These are phyloP conservation scores for Leptarthrus brevirostris DNA, from an alignment of 2,888 invertebrate genomes.

Conservation along the genomic window DNA sequence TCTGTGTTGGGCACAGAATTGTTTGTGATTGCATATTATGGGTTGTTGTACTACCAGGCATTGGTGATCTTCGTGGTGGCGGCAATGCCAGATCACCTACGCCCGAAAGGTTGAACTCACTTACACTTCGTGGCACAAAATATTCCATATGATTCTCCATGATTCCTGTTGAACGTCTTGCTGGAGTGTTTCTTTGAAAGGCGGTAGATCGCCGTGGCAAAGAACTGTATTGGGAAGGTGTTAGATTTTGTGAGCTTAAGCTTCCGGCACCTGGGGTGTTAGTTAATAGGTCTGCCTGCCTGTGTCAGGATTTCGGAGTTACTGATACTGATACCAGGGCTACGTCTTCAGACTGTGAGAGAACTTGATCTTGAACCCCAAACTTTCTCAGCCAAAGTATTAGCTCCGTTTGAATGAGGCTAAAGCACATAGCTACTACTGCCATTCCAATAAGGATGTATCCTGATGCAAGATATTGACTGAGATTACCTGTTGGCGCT, in stretches of 20 bases:
- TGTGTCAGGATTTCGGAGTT: conserved; percentile 72
- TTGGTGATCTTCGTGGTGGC: conserved; percentile 67
- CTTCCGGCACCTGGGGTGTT: conserved; percentile 61
- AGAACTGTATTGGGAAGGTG: conserved; percentile 70
- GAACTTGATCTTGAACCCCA: conserved; percentile 64
- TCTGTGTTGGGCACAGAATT: conserved; percentile 60
- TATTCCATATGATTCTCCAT: conserved; percentile 80
- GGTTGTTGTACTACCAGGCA: conserved; percentile 60
- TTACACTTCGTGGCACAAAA: conserved; percentile 85
- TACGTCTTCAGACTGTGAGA: conserved; percentile 69
- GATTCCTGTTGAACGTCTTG: conserved; percentile 72
- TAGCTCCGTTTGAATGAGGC: conserved; percentile 84
- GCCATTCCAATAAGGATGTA: conserved; percentile 88
- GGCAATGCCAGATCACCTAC: conserved; percentile 71
- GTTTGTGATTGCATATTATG: conserved; percentile 62
- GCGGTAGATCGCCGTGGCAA: conserved; percentile 68
- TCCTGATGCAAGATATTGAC: conserved; percentile 81
- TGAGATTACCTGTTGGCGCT: conserved; percentile 76
- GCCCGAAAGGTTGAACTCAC: conserved; percentile 83
- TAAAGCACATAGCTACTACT: conserved; percentile 88
- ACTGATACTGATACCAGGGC: conserved; percentile 70
- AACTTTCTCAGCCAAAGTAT: conserved; percentile 67
- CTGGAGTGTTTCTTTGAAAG: conserved; percentile 76
- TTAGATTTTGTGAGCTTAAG: conserved; percentile 66
- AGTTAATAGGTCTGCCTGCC: conserved; percentile 66